Evolutionary conservation across 2,888 invertebrate genomes (phyloP), one percentile per base, ranked within the genome.

Genomic region (Erebia epiphron): DNA sequence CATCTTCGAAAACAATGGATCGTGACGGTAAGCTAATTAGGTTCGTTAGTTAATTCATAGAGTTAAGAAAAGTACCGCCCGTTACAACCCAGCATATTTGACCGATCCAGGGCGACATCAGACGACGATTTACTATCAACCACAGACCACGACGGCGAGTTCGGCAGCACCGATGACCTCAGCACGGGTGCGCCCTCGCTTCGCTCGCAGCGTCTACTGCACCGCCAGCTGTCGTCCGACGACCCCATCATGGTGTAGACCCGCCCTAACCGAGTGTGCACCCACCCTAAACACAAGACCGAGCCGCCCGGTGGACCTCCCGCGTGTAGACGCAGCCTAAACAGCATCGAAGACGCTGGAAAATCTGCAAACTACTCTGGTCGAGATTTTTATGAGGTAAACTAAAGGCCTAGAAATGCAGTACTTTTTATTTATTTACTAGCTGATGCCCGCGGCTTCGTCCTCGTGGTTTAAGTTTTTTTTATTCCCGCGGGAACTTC

Each of bases 121-220:
- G 98, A 98, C 87, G 98, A 98, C 86, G 98, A 98, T 88, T 94
- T 98, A 84, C 92, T 98, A 64, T 95, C 94, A 82, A 95, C 86
- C 56, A 97, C 97, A 35, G 97, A 97, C 87, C 95, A 96, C 79
- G 97, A 97, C 84, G 97, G 97, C 77, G 96, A 94, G 80, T 90
- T 94, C 78, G 94, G 94, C 73, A 95, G 95, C 85, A 91, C 95
- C 54, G 95, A 96, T 84, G 95, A 96, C 88, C 87, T 94, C 56
- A 92, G 91, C 81, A 82, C 88, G 41, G 86, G 85, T 75, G 86
- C 86, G 50, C 78, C 86, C 11, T 85, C 89, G 16, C 82, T 88
- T 67, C 88, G 90, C 71, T 87, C 91, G 13, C 93, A 92, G 77
- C 85, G 92, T 1, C 83, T 91, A 65, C 82, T 92, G 75, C 93